Conservation (phyloP, 2,113 vertebrate species). For the Misgurnus mizolepis region DNA sequence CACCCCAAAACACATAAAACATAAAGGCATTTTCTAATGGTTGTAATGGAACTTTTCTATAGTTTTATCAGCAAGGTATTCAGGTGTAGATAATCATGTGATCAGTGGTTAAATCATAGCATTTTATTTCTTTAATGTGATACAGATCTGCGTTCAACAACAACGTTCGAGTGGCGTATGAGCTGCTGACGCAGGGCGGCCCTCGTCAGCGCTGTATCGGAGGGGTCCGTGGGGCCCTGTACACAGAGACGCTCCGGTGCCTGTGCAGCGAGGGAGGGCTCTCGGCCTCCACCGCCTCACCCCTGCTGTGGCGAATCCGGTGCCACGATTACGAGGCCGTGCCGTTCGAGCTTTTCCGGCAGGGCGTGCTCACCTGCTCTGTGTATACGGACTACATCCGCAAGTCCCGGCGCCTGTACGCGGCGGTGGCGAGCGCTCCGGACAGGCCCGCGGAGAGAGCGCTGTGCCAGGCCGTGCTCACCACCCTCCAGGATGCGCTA, state of each 20-base stretch:
- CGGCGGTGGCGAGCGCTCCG: slow-evolving; percentile 72
- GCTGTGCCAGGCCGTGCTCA: slow-evolving; percentile 82
- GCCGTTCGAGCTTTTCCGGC: slow-evolving; percentile 86
- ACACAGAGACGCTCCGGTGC: slow-evolving; percentile 82
- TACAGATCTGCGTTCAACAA: slow-evolving; percentile 80
- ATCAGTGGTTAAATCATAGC: not conserved
- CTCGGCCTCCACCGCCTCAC: slow-evolving; percentile 74
- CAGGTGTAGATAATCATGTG: not conserved
- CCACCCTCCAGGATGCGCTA: slow-evolving; percentile 83
- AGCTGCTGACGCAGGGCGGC: slow-evolving; percentile 71
- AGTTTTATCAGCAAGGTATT: not conserved
- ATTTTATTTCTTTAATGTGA: not conserved
- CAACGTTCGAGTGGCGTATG: slow-evolving; percentile 76
- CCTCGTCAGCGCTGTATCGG: slow-evolving; percentile 60
- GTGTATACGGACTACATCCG: slow-evolving; percentile 88
- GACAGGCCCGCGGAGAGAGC: slow-evolving; percentile 70
- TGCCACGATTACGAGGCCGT: slow-evolving; percentile 91
- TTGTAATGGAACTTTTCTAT: too few relatives aligned
- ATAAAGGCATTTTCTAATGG: too few relatives aligned
- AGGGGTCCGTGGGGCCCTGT: slow-evolving; percentile 83
- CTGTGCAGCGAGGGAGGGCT: slow-evolving; percentile 82
- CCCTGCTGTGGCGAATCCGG: slow-evolving; percentile 80
- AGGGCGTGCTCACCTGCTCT: slow-evolving; percentile 86
- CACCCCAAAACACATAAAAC: too few relatives aligned
- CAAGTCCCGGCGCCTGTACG: slow-evolving; percentile 81